A percentile compares a stretch with the other conserved stretches of the same genome.
Evolutionary conservation across 2,113 vertebrate species (phyloP).

Genomic region (Coryphaenoides rupestris): DNA sequence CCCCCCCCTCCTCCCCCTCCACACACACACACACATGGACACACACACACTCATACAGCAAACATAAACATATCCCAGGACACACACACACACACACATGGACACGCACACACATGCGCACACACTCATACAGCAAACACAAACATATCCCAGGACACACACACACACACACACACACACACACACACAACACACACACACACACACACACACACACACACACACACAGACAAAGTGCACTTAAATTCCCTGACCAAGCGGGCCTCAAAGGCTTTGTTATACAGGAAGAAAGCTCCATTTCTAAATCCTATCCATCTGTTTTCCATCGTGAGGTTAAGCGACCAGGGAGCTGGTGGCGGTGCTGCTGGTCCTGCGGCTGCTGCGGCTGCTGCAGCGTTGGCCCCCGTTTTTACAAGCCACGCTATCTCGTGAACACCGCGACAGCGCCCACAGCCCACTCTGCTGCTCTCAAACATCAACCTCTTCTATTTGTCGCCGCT

Average conservation of each 20-base stretch:
- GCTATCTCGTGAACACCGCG: too few relatives aligned
- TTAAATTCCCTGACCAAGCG: slow-evolving; percentile 31
- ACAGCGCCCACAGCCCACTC: too few relatives aligned
- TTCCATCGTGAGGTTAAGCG: slow-evolving; percentile 55
- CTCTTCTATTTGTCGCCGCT: slow-evolving; percentile 19
- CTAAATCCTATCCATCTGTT: slow-evolving; percentile 65
- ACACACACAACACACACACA: slow-evolving; percentile 13
- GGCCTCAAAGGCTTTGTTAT: slow-evolving; percentile 56
- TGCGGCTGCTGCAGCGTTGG: too few relatives aligned
- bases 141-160: not conserved
- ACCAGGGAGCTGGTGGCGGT: slow-evolving; percentile 52
- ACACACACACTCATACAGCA: not conserved
- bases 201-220: slow-evolving; percentile 16
- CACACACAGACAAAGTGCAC: slow-evolving; percentile 24
- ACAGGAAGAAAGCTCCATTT: slow-evolving; percentile 59
- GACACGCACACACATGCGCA: slow-evolving; percentile 1
- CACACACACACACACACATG: slow-evolving; percentile 1
- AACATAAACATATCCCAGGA: not conserved
- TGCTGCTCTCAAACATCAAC: too few relatives aligned
- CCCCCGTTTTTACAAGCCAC: too few relatives aligned
- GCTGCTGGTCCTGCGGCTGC: too few relatives aligned
- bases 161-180: slow-evolving; percentile 20
- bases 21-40: slow-evolving; percentile 5
- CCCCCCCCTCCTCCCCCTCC: slow-evolving; percentile 5
- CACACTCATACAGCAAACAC: not conserved